Conservation (phyloP, 2,113 vertebrate genomes). For the Paradoxurus hermaphroditus region DNA sequence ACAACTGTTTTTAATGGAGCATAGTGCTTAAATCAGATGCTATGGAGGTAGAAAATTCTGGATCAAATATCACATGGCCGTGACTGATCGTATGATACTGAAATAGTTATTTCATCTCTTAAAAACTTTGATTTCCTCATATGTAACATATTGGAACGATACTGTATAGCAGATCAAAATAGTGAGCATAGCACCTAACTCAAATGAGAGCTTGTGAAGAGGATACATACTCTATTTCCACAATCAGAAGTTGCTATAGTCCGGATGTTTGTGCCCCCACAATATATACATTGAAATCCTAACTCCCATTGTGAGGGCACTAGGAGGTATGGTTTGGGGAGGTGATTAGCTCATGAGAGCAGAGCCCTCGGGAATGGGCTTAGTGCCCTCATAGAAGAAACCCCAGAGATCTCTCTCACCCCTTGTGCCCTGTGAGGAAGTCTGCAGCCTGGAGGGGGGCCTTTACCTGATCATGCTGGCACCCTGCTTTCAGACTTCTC, state of each 20-base stretch:
- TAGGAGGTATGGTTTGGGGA: background rate
- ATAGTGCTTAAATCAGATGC: background rate
- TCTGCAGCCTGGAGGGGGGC: background rate
- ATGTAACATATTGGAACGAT: background rate
- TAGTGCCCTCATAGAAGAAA: background rate
- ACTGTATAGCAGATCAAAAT: background rate
- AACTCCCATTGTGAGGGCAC: background rate
- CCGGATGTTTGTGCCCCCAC: background rate
- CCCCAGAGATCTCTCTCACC: background rate
- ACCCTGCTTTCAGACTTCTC: background rate
- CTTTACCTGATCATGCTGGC: too few relatives aligned
- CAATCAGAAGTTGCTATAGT: background rate
- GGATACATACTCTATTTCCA: background rate
- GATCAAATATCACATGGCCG: background rate
- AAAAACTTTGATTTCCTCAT: background rate
- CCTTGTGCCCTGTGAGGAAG: background rate
- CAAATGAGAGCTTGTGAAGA: background rate
- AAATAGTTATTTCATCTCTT: conserved; percentile 11
- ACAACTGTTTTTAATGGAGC: background rate
- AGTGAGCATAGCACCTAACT: background rate
- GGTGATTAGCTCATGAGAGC: background rate
- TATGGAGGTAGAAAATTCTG: background rate
- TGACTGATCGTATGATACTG: background rate
- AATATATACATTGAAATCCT: background rate
- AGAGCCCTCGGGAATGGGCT: too few relatives aligned